These are phyloP conservation scores for Labeo calbasu DNA, from an alignment of 2,797 vertebrate genomes.

Conservation along the genomic window DNA sequence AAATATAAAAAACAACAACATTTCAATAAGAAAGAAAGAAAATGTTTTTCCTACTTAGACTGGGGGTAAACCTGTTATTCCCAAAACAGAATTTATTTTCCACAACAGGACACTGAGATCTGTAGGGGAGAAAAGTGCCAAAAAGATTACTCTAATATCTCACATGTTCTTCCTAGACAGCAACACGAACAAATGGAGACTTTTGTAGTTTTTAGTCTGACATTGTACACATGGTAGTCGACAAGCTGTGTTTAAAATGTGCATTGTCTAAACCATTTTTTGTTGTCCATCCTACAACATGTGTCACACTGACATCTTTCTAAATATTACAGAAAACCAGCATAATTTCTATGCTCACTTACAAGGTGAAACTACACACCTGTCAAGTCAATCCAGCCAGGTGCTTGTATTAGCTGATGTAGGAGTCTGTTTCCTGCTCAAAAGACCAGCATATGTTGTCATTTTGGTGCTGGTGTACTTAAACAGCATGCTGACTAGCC, in stretches of 20 bases:
- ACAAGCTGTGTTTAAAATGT: conserved; percentile 32
- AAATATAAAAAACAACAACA: too few species aligned
- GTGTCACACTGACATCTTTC: background rate
- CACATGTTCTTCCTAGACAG: background rate
- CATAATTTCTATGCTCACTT: background rate
- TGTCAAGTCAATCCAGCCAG: conserved; percentile 3
- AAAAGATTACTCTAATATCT: background rate
- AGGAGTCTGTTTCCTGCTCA: background rate
- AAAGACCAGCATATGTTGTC: conserved; percentile 12
- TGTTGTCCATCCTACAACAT: conserved; percentile 38
- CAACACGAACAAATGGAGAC: background rate
- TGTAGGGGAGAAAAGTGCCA: background rate
- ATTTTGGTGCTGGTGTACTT: background rate
- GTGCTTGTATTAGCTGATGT: conserved; percentile 8
- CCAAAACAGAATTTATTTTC: background rate
- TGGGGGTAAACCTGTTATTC: background rate
- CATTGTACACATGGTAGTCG: conserved; percentile 17
- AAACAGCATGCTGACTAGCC: background rate
- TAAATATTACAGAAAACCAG: background rate
- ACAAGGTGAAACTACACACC: conserved; percentile 5
- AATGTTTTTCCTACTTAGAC: background rate
- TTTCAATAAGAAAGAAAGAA: background rate
- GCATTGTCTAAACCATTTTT: conserved; percentile 40
- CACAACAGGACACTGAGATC: background rate
- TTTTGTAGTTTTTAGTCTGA: background rate